A percentile compares a stretch with the other conserved stretches of the same genome.
These are phyloP conservation scores for Onchidella celtica DNA, from an alignment of 2,888 invertebrate genomes.

Conservation along the genomic window DNA sequence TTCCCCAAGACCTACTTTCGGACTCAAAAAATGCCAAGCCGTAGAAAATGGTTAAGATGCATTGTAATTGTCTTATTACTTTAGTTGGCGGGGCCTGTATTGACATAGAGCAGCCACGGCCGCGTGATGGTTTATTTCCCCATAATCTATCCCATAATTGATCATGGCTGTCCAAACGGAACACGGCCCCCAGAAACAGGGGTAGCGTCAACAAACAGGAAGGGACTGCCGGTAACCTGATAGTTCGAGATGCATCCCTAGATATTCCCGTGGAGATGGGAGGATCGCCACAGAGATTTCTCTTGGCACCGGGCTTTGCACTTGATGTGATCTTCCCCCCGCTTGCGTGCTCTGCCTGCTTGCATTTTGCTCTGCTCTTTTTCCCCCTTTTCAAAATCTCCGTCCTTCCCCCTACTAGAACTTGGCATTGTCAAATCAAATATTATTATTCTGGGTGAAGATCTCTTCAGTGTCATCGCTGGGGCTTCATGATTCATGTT, in stretches of 20 bases:
- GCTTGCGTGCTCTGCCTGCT: no score
- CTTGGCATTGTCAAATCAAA: no score
- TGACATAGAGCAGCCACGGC: neutral
- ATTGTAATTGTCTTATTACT: neutral
- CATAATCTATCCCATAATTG: slow-evolving; percentile 1
- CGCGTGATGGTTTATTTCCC: neutral
- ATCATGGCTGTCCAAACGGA: neutral
- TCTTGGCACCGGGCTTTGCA: neutral
- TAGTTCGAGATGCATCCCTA: slow-evolving; percentile 12
- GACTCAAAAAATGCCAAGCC: no score
- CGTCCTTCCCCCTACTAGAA: no score
- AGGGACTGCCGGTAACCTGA: neutral
- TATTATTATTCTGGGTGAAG: no score
- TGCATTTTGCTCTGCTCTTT: neutral
- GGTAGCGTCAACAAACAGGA: neutral
- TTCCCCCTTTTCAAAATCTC: no score
- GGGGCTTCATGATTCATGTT: no score
- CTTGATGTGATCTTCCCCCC: neutral
- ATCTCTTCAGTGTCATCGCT: no score
- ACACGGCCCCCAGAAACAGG: neutral
- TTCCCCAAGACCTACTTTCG: no score
- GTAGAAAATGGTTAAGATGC: no score
- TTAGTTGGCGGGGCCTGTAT: neutral
- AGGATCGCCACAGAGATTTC: neutral
- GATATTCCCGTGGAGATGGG: slow-evolving; percentile 12